Evolutionary conservation across 2,113 vertebrate species (phyloP).

Genomic region (Gopherus flavomarginatus): DNA sequence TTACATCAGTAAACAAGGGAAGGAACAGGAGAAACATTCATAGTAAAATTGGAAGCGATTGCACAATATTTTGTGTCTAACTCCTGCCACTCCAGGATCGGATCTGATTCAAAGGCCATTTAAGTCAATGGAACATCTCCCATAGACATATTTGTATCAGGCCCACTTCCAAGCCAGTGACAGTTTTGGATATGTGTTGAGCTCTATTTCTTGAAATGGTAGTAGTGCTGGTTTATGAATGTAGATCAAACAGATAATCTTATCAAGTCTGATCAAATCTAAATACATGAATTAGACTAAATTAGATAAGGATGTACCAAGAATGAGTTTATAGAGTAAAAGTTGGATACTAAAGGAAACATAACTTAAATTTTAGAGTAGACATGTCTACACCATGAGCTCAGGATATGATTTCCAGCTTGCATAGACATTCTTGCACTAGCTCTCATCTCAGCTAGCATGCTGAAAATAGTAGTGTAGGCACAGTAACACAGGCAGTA

Average conservation of each 20-base stretch:
- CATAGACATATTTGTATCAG: not conserved
- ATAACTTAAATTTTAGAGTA: not conserved
- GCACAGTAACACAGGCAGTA: too few species aligned
- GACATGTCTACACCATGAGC: too few species aligned
- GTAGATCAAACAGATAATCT: not conserved
- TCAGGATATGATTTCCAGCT: too few species aligned
- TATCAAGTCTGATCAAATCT: not conserved
- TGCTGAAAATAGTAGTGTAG: too few species aligned
- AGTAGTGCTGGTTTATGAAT: not conserved
- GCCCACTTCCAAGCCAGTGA: not conserved
- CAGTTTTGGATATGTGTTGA: not conserved
- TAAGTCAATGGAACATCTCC: not conserved
- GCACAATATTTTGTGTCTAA: not conserved
- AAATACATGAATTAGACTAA: not conserved
- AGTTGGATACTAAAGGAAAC: not conserved
- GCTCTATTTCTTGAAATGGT: not conserved
- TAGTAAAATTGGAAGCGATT: conserved; percentile 15
- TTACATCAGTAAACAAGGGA: not conserved
- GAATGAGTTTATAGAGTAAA: not conserved
- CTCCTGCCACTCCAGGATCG: not conserved
- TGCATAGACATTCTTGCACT: too few species aligned
- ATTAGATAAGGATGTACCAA: not conserved
- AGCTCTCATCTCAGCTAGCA: too few species aligned
- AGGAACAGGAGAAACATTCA: not conserved
- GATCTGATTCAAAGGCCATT: not conserved